These are phyloP conservation scores for Paramuricea clavata DNA, from an alignment of 92 coral and sea anemone species.

Conservation along the genomic window DNA sequence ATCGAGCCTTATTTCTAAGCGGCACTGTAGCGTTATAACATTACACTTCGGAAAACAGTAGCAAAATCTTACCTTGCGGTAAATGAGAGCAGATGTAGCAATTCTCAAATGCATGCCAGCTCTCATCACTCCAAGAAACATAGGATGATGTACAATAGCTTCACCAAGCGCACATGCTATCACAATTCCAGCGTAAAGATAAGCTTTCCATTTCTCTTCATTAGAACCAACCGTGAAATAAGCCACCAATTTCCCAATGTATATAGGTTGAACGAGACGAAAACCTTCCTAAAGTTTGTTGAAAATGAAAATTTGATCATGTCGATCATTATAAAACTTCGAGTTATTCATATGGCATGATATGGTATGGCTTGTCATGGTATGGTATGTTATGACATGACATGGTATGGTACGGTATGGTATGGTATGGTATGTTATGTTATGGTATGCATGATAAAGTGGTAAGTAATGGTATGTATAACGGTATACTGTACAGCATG, in stretches of 20 bases:
- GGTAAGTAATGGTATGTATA: too few species aligned
- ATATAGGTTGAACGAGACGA: constrained; percentile 74
- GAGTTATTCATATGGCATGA: not conserved
- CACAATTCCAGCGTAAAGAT: constrained; percentile 68
- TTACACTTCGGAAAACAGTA: not conserved
- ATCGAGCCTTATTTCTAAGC: too few species aligned
- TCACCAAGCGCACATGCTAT: constrained; percentile 54
- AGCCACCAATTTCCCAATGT: constrained; percentile 83
- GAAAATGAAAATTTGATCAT: not conserved
- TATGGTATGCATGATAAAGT: too few species aligned
- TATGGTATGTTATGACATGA: too few species aligned
- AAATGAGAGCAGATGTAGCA: constrained; percentile 79
- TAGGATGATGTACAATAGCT: constrained; percentile 77
- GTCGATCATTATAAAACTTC: not conserved
- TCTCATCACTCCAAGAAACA: constrained; percentile 75
- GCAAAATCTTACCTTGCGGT: constrained; percentile 77
- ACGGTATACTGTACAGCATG: too few species aligned
- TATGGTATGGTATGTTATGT: too few species aligned
- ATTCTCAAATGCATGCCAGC: constrained; percentile 81
- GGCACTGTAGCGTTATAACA: too few species aligned
- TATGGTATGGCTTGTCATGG: too few species aligned
- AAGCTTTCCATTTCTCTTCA: constrained; percentile 73
- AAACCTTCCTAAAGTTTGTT: constrained; percentile 63
- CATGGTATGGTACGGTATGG: too few species aligned
- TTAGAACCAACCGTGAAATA: constrained; percentile 80